Base-by-base conservation (phyloP, 2,113 vertebrate genomes). In the Noctilio leporinus region DNA sequence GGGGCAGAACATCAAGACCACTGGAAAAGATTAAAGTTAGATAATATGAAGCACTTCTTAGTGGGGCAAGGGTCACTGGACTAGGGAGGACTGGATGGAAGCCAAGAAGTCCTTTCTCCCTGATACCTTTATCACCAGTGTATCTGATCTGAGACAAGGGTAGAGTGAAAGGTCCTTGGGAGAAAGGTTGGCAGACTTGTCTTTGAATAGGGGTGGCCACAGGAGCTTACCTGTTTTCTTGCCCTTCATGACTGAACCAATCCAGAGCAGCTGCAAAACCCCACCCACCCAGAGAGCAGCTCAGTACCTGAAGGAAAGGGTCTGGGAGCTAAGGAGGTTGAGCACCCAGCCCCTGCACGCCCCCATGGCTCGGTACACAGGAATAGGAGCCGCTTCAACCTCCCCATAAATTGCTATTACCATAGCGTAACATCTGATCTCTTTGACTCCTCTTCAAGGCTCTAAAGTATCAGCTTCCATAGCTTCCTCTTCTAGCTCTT, bases 11-110 rank as follows among this genome's bases (percentile, higher is more conserved):
- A 45, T 43, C 30, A 43, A 62, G 5, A 47, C n/a, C 43, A 84
- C 15, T 4, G 67, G 35, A 55, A 53, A 2, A 53, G 10, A 75
- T 28, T 57, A 85, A 82, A 43, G 24, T 38, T 73, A 57, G 14
- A 64, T 4, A 85, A 19, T 8, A 81, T 17, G 45, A 95, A 82
- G 86, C 73, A 26, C 95, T 97, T 97, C 96, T 96, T 93, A 94
- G 96, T 93, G 43, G 90, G 96, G 72, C 96, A 16, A 2, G 77
- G 96, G 96, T 90, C 90, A 83, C 33, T n/a, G 15, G 43, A 35
- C 30, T 28, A 11, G n/a, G 38, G 38, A 28, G 45, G 33, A 69
- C 45, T 53, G 20, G 45, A 10, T 26, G 22, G 47, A 33, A 84
- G 30, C 28, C 40, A 49, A 2, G 3, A 14, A 65, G 17, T 20